A percentile compares a stretch with the other conserved stretches of the same genome.
phyloP scores from a whole-genome alignment of 2,797 vertebrate genomes.

The Chelon labrosus region DNA sequence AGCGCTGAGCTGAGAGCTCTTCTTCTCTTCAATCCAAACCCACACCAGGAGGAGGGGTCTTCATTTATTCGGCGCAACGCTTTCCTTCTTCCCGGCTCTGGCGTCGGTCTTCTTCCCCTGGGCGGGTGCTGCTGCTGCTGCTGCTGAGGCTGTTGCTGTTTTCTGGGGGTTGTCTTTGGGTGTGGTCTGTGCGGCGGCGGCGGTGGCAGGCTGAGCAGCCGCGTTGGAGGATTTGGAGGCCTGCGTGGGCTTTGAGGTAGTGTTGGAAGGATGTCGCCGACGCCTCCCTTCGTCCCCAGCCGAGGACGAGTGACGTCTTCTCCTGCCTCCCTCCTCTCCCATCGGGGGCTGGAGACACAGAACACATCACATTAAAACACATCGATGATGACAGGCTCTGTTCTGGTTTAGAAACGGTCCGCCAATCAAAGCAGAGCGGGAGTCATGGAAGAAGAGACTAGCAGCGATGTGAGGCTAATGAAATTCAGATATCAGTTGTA shows the following conservation, averaged over 20 bases:
- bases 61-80: slow-evolving; percentile 73
- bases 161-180: slow-evolving; percentile 77
- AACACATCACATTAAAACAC: neutral
- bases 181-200: slow-evolving; percentile 38
- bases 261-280: slow-evolving; percentile 81
- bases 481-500: no score
- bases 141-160: slow-evolving; percentile 21
- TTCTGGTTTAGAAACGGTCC: no score
- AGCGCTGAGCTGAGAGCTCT: slow-evolving; percentile 42
- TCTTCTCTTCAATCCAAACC: slow-evolving; percentile 32
- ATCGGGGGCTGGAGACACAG: slow-evolving; percentile 88
- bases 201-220: slow-evolving; percentile 40
- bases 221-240: slow-evolving; percentile 68
- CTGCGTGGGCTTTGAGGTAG: slow-evolving; percentile 78
- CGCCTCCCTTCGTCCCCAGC: slow-evolving; percentile 84
- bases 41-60: slow-evolving; percentile 14
- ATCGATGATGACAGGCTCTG: neutral
- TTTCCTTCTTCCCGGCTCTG: slow-evolving; percentile 73
- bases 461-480: no score
- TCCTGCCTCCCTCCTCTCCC: slow-evolving; percentile 89
- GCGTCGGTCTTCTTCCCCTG: slow-evolving; percentile 69
- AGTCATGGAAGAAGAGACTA: no score
- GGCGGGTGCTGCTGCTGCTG: slow-evolving; percentile 21
- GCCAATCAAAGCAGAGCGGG: no score
- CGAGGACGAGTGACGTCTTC: slow-evolving; percentile 82